These are phyloP conservation scores for Gnathonemus echidnorhynchus DNA, from an alignment of 2,113 vertebrate species.

Conservation along the genomic window DNA sequence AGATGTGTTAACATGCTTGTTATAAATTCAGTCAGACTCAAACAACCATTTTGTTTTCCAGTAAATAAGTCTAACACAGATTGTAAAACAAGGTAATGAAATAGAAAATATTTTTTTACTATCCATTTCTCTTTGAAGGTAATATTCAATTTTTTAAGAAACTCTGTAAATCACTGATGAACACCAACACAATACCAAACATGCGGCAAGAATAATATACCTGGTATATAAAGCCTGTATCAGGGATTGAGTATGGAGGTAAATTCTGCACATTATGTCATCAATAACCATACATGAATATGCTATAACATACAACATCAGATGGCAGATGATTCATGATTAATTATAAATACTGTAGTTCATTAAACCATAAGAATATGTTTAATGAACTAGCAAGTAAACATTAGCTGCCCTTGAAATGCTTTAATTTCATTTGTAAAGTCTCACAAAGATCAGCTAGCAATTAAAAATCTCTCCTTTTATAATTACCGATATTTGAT, in stretches of 20 bases:
- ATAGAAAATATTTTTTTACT: background rate
- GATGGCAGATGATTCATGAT: background rate
- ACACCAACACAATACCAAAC: background rate
- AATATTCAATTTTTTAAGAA: background rate
- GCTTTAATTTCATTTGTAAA: background rate
- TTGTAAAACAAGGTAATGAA: background rate
- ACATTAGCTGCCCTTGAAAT: background rate
- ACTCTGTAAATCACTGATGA: background rate
- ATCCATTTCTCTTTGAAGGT: background rate
- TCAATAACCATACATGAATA: background rate
- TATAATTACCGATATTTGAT: background rate
- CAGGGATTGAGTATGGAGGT: background rate
- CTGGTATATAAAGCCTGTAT: background rate
- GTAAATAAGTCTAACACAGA: background rate
- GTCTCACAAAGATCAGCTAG: background rate
- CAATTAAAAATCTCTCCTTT: background rate
- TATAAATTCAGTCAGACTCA: background rate
- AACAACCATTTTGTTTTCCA: background rate
- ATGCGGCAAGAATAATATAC: background rate
- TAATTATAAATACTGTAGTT: background rate
- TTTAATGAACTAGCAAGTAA: background rate
- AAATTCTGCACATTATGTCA: background rate
- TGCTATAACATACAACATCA: background rate
- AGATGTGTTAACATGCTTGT: background rate
- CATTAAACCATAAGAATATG: background rate